phyloP scores from a whole-genome alignment of 2,113 vertebrate species.

The Carlito syrichta region DNA sequence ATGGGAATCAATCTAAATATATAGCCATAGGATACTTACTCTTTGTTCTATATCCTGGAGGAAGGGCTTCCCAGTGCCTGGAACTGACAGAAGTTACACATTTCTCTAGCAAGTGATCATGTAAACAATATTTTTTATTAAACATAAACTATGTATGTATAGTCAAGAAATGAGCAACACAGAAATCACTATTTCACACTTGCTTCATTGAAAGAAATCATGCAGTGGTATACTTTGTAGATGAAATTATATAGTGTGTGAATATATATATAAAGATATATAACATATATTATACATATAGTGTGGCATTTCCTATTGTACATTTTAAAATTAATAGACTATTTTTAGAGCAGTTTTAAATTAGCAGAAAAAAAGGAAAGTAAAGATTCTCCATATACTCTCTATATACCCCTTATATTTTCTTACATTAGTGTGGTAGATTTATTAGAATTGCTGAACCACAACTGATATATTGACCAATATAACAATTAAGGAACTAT shows the following conservation, averaged over 20 bases:
- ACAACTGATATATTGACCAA: too few species aligned
- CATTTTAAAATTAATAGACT: not conserved
- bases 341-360: not conserved
- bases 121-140: not conserved
- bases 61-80: not conserved
- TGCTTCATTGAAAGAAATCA: not conserved
- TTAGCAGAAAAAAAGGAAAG: not conserved
- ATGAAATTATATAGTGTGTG: not conserved
- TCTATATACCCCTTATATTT: not conserved
- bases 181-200: not conserved
- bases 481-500: too few species aligned
- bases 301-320: too few species aligned
- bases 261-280: too few species aligned
- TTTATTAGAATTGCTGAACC: not conserved
- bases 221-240: not conserved
- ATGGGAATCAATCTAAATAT: not conserved
- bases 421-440: not conserved
- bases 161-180: not conserved
- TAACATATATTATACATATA: too few species aligned
- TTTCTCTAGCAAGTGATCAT: not conserved
- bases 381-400: not conserved
- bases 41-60: not conserved
- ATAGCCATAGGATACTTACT: too few species aligned
- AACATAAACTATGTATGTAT: not conserved
- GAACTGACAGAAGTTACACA: not conserved